These are phyloP conservation scores for Neomonachus schauinslandi DNA, from an alignment of 2,113 vertebrate genomes.

Conservation along the genomic window DNA sequence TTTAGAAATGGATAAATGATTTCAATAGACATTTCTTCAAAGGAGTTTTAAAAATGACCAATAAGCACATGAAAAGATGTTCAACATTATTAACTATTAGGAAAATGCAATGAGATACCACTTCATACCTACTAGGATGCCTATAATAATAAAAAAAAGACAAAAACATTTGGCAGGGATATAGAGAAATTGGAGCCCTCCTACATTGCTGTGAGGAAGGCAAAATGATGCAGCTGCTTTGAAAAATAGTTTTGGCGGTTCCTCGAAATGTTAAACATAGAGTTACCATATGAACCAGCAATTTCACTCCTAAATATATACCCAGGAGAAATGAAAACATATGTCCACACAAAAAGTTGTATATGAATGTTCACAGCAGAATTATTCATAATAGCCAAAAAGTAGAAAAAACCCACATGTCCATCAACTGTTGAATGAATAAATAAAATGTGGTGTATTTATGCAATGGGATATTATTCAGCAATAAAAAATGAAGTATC, in stretches of 20 bases:
- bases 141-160: not conserved
- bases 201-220: not conserved
- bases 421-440: not conserved
- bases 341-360: slow-evolving; percentile 20
- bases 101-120: not conserved
- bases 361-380: not conserved
- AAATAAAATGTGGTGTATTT: not conserved
- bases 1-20: not conserved
- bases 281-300: slow-evolving; percentile 22
- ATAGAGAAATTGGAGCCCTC: not conserved
- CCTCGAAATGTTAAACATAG: slow-evolving; percentile 46
- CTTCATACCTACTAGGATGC: not conserved
- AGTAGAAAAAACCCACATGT: not conserved
- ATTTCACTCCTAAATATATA: not conserved
- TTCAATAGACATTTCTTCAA: slow-evolving; percentile 11
- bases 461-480: not conserved
- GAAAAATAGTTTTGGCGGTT: not conserved
- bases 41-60: not conserved
- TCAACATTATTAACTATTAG: not conserved
- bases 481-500: not conserved
- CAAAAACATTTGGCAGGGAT: not conserved
- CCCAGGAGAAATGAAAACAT: slow-evolving; percentile 10
- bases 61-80: not conserved
- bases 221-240: slow-evolving; percentile 40
- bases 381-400: not conserved